phyloP scores from a whole-genome alignment of 2,888 invertebrate species.

The Caenorhabditis imperialis region DNA sequence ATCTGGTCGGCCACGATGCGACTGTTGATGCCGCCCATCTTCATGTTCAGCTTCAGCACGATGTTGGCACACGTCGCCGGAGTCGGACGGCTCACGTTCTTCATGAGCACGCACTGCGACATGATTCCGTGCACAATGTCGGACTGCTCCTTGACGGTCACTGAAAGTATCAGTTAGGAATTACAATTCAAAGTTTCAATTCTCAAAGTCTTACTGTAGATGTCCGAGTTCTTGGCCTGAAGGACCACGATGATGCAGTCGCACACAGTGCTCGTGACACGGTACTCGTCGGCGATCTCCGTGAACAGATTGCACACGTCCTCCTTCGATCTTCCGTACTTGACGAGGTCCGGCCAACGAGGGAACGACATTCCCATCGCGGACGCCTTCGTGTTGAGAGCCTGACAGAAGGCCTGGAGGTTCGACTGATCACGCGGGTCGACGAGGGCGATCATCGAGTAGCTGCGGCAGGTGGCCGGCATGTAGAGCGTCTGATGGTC shows the following conservation, averaged over 20 bases:
- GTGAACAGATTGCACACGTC: slow-evolving; percentile 62
- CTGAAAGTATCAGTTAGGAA: slow-evolving; percentile 32
- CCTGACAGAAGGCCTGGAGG: slow-evolving; percentile 68
- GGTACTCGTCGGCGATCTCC: slow-evolving; percentile 68
- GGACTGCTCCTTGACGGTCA: slow-evolving; percentile 70
- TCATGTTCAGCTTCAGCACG: slow-evolving; percentile 81
- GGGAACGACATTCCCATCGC: slow-evolving; percentile 74
- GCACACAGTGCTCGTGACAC: slow-evolving; percentile 61
- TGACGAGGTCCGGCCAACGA: slow-evolving; percentile 73
- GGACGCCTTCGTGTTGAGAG: slow-evolving; percentile 65
- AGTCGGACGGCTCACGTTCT: slow-evolving; percentile 78
- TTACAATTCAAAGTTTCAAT: too few relatives aligned
- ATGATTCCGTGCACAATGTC: slow-evolving; percentile 74
- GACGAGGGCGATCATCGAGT: slow-evolving; percentile 72
- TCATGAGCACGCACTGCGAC: slow-evolving; percentile 79
- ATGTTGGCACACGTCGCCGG: slow-evolving; percentile 81
- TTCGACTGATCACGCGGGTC: slow-evolving; percentile 65
- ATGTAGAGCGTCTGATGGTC: slow-evolving; percentile 71
- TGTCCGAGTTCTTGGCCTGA: slow-evolving; percentile 70
- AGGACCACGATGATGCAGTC: slow-evolving; percentile 73
- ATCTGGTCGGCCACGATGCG: slow-evolving; percentile 72
- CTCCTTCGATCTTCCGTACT: slow-evolving; percentile 65
- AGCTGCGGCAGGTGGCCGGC: slow-evolving; percentile 68
- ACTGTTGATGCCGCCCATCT: slow-evolving; percentile 89
- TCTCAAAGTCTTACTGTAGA: slow-evolving; percentile 65